Conservation (phyloP, 2,113 vertebrate genomes). For the Dunckerocampus dactyliophorus region DNA sequence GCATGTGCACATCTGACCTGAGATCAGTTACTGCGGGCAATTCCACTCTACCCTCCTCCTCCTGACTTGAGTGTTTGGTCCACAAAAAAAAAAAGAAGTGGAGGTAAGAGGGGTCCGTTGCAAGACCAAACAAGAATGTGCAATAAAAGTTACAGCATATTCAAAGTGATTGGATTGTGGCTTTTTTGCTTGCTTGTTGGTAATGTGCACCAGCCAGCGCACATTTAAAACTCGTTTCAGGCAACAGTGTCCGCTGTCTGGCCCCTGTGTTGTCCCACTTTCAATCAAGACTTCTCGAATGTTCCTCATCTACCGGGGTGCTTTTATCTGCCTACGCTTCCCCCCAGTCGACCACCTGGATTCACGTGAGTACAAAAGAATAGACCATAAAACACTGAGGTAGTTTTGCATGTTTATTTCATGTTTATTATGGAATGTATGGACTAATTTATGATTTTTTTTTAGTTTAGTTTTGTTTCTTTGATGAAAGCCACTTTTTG, state of each 20-base stretch:
- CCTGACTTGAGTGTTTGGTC: conserved; percentile 60
- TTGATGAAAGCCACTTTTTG: no score
- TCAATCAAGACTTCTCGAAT: neutral
- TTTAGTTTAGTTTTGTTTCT: no score
- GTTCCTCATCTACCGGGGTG: conserved; percentile 4
- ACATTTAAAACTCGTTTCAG: conserved; percentile 32
- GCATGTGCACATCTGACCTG: conserved; percentile 50
- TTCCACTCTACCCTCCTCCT: conserved; percentile 30
- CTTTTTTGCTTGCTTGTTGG: conserved; percentile 23
- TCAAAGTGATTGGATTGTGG: conserved; percentile 58
- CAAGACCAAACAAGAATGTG: conserved; percentile 82
- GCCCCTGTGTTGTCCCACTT: conserved; percentile 36
- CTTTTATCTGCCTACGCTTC: neutral
- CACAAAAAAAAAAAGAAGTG: conserved; percentile 19
- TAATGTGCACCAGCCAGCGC: conserved; percentile 6
- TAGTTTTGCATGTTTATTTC: no score
- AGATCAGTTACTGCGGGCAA: conserved; percentile 46
- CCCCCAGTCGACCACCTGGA: no score
- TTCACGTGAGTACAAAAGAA: no score
- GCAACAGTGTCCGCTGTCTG: conserved; percentile 34
- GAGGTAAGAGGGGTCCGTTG: conserved; percentile 39
- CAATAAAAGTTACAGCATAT: conserved; percentile 81
- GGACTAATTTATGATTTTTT: no score
- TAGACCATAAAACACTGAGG: no score
- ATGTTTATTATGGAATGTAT: no score